Percentiles rank a stretch among this genome's conserved stretches.
These are phyloP conservation scores for Atta texana DNA, from an alignment of 1,140 invertebrate genomes.

Conservation along the genomic window DNA sequence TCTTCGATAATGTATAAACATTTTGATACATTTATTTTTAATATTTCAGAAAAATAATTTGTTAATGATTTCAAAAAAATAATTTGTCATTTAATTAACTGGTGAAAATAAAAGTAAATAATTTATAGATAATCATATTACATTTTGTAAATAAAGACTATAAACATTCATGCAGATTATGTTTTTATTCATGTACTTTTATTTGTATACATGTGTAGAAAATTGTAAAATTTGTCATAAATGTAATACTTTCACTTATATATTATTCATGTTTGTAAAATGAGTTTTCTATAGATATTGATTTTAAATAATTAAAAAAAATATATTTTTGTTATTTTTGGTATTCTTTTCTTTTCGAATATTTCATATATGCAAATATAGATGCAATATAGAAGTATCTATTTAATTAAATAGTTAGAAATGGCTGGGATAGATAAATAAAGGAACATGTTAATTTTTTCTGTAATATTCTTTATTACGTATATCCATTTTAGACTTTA, in stretches of 20 bases:
- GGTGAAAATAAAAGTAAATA: not conserved
- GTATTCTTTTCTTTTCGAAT: not conserved
- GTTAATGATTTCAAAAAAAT: not conserved
- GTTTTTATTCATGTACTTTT: not conserved
- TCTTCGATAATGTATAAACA: not conserved
- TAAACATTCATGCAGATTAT: not conserved
- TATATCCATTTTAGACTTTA: slow-evolving; percentile 53
- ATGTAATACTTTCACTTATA: not conserved
- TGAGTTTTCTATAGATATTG: not conserved
- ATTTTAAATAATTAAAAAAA: not conserved
- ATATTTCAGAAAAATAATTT: slow-evolving; percentile 7
- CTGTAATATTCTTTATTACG: slow-evolving; percentile 69
- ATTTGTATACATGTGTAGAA: not conserved
- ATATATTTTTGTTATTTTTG: not conserved
- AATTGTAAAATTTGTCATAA: not conserved
- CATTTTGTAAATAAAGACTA: not conserved
- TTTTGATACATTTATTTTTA: not conserved
- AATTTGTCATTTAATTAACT: not conserved
- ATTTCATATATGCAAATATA: not conserved
- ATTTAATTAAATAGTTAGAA: not conserved
- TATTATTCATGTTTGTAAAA: not conserved
- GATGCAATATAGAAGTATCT: not conserved
- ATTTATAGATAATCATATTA: not conserved
- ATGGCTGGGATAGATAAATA: not conserved
- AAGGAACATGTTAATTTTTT: slow-evolving; percentile 17